Evolutionary conservation across 2,797 vertebrate genomes (phyloP), one percentile per base, ranked within the genome.

Genomic region (Acipenser ruthenus): DNA sequence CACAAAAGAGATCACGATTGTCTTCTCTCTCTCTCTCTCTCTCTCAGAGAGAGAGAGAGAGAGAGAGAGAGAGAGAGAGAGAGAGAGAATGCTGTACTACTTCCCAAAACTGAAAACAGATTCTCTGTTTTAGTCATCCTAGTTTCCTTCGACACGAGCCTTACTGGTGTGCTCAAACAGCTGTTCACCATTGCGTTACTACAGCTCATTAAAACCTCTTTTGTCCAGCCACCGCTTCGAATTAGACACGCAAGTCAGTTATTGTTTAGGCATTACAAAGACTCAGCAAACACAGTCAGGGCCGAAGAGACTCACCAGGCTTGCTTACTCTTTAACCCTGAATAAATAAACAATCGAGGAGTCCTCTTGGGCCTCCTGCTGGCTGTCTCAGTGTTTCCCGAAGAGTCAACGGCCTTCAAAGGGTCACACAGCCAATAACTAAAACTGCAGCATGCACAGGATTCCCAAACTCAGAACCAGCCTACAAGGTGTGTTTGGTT

Each of bases 21-120:
- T n/a, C 15, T 1, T 18, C 76, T 77, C 79, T 79, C 79, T 83
- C 80, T 62, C 18, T 62, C 61, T 47, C 8, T 48, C 18, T 4
- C 8, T 47, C 61, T 64, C 48, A n/a, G n/a, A n/a, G n/a, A n/a
- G n/a, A n/a, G n/a, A n/a, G n/a, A n/a, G n/a, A n/a, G n/a, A n/a
- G n/a, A n/a, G n/a, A n/a, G n/a, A n/a, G n/a, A n/a, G n/a, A n/a
- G n/a, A n/a, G n/a, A n/a, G n/a, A n/a, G n/a, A n/a, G n/a, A n/a
- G n/a, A n/a, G n/a, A n/a, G n/a, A n/a, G n/a, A n/a, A 72, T 64
- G 69, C 71, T 73, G 62, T 49, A 75, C 78, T 82, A 77, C 71
- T 72, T 73, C 77, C 76, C 71, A 77, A 72, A 80, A 77, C 76
- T 76, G 6, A 37, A 9, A 10, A 3, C 49, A 49, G n/a, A 15